phyloP scores from a whole-genome alignment of 2,888 invertebrate genomes.

The Oscheius myriophilus region DNA sequence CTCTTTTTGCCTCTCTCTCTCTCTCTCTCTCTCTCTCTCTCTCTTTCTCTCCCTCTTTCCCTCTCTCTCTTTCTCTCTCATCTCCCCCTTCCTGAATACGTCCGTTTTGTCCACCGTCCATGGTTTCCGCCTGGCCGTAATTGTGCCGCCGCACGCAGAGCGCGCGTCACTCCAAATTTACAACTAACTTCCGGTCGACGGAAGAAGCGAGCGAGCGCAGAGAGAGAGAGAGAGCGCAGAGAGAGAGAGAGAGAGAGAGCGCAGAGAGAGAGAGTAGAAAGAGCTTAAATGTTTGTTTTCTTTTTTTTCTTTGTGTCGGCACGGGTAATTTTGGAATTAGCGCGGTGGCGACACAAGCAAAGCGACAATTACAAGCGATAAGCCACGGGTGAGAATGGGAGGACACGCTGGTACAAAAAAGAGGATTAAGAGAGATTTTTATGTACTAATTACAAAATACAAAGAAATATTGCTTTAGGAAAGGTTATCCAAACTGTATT shows the following conservation, averaged over 20 bases:
- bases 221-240: constrained; percentile 1
- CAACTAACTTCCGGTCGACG: constrained; percentile 29
- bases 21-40: background rate
- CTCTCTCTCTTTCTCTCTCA: background rate
- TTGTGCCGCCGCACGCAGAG: constrained; percentile 27
- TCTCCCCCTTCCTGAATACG: background rate
- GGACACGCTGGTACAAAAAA: too few relatives aligned
- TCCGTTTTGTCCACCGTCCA: constrained; percentile 11
- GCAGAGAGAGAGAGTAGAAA: constrained; percentile 2
- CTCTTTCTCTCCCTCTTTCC: constrained; percentile 1
- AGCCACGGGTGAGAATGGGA: too few relatives aligned
- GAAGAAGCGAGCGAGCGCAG: too few relatives aligned
- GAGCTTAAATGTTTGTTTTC: background rate
- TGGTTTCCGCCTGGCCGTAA: constrained; percentile 25
- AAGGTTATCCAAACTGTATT: too few relatives aligned
- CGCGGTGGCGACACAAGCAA: background rate
- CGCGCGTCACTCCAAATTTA: constrained; percentile 25
- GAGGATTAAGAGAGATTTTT: too few relatives aligned
- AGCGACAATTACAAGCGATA: too few relatives aligned
- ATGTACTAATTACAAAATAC: too few relatives aligned
- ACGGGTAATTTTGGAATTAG: constrained; percentile 13
- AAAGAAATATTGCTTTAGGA: too few relatives aligned
- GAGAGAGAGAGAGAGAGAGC: background rate
- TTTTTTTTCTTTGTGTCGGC: constrained; percentile 1
- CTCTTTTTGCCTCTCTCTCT: too few relatives aligned